Conservation (phyloP, 2,888 invertebrate genomes). For the Polymixis flavicincta region DNA sequence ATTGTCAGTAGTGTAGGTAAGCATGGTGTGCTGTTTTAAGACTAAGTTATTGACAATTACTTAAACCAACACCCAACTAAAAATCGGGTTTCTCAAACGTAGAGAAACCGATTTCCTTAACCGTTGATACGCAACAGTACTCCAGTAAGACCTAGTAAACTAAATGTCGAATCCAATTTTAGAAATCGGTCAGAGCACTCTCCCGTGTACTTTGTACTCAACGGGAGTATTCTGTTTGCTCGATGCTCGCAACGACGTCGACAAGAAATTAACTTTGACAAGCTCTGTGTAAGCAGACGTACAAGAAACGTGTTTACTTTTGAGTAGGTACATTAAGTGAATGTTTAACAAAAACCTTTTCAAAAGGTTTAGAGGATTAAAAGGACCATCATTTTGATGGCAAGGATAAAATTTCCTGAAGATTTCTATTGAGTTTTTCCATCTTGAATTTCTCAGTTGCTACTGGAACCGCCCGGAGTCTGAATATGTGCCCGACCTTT, state of each 20-base stretch:
- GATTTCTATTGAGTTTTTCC: no score
- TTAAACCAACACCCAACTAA: not conserved
- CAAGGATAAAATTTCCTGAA: no score
- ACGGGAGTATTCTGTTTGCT: slow-evolving; percentile 65
- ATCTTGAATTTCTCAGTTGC: no score
- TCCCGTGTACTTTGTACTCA: slow-evolving; percentile 65
- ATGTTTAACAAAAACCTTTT: not conserved
- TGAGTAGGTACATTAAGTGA: not conserved
- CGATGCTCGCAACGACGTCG: slow-evolving; percentile 13
- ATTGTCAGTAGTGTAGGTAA: no score
- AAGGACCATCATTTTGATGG: not conserved
- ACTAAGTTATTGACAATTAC: no score
- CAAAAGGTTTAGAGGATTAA: not conserved
- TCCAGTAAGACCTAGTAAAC: slow-evolving; percentile 72
- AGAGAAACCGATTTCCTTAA: slow-evolving; percentile 3
- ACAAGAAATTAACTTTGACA: slow-evolving; percentile 56
- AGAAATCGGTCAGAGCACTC: slow-evolving; percentile 83
- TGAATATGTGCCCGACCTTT: no score
- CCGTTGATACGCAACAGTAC: slow-evolving; percentile 43
- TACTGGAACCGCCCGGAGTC: no score
- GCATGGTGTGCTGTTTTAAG: no score
- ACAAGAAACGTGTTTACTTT: slow-evolving; percentile 15
- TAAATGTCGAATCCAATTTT: slow-evolving; percentile 82
- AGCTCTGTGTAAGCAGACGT: slow-evolving; percentile 14
- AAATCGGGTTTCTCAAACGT: not conserved